Base-by-base conservation (phyloP, 2,797 vertebrate genomes). In the Paramormyrops hopkinsi region DNA sequence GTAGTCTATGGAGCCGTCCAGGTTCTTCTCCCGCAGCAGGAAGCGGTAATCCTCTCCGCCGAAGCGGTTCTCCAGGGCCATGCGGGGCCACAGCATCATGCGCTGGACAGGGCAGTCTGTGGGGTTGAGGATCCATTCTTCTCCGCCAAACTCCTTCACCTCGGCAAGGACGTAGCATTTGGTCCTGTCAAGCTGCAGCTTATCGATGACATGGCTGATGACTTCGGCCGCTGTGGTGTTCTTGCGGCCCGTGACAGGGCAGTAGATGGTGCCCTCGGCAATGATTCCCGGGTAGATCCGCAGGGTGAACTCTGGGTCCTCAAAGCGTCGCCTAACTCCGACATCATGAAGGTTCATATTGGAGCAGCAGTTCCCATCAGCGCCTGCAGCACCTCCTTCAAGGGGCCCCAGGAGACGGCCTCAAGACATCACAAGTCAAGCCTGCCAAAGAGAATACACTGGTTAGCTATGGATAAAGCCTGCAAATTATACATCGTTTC, bases 71-170 rank as follows among this genome's bases (percentile, higher is more conserved):
- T 99, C 98, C 76, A 99, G 93, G 0, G 99, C 98, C 95, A 97
- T 96, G 0, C 98, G 97, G 0, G 99, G 99, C 99, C 98, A 99
- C 89, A 99, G 93, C 98, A 99, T 97, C 98, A 99, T 99, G 93
- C 98, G 97, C 91, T 99, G 98, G 92, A 98, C 98, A 0, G 99
- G 99, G 92, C 97, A 98, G 94, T 99, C 99, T 6, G 94, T 96
- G 82, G 99, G 98, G 95, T 99, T 99, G 91, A 99, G 97, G 91
- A 99, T 99, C 99, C 99, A 99, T 95, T 99, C 99, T 91, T 99
- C 99, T 50, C 99, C 99, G 1, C 99, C 99, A 12, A 99, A 99
- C 93, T 99, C 99, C 93, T 99, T 99, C 90, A 99, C 99, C 91
- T 99, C 99, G 0, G 99, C 99, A 33, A 99, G 92, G 86, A 99